phyloP scores from a whole-genome alignment of 2,113 vertebrate species.

The Ageneiosus marmoratus region DNA sequence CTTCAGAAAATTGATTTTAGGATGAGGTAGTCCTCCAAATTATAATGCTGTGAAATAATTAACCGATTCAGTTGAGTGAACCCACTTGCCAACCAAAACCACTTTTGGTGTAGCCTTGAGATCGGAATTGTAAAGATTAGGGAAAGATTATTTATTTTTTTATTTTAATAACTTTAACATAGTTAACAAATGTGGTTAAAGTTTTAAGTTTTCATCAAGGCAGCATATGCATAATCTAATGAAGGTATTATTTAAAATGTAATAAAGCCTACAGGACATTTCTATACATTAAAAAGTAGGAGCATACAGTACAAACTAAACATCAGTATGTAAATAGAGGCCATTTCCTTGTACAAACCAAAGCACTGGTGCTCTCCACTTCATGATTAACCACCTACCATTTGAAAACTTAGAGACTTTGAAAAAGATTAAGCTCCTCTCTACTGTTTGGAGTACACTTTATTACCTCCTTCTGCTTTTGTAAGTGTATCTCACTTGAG shows the following conservation, averaged over 20 bases:
- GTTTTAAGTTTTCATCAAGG: not conserved
- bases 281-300: not conserved
- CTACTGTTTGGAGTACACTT: slow-evolving; percentile 38
- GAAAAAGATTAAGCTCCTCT: slow-evolving; percentile 10
- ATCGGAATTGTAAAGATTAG: not conserved
- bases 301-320: not conserved
- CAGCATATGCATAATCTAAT: not conserved
- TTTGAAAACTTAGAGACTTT: slow-evolving; percentile 27
- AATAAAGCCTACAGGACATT: not conserved
- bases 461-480: slow-evolving; percentile 55
- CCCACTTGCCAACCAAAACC: not conserved
- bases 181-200: not conserved
- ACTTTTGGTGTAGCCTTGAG: slow-evolving; percentile 13
- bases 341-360: not conserved
- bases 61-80: slow-evolving; percentile 54
- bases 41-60: slow-evolving; percentile 54
- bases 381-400: slow-evolving; percentile 11
- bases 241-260: not conserved
- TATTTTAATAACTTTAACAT: not conserved
- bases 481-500: slow-evolving; percentile 53
- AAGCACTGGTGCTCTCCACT: not conserved
- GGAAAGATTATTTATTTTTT: not conserved
- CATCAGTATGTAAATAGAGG: slow-evolving; percentile 1
- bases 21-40: slow-evolving; percentile 60
- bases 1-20: slow-evolving; percentile 54